Percentiles rank a stretch among this genome's conserved stretches.
Evolutionary conservation across 2,797 vertebrate species (phyloP).

Genomic region (Zenarchopterus dispar): DNA sequence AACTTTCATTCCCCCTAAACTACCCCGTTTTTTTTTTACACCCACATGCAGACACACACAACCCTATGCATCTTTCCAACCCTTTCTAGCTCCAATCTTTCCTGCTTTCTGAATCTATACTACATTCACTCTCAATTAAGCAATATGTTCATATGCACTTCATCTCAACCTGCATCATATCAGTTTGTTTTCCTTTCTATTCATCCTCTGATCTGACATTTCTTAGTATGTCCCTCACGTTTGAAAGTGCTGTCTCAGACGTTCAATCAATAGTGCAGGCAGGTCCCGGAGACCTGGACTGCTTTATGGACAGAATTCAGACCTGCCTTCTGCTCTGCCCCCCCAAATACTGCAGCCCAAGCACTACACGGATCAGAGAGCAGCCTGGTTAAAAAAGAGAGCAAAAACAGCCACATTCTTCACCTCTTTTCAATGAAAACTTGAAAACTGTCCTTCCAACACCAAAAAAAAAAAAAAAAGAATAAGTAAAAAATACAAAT

Average conservation of each 20-base stretch:
- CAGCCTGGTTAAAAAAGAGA: conserved; percentile 46
- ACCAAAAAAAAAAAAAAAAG: not conserved
- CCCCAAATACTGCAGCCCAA: conserved; percentile 57
- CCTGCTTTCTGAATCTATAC: conserved; percentile 7
- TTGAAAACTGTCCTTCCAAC: conserved; percentile 1
- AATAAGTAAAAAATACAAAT: too few species aligned
- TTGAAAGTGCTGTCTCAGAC: conserved; percentile 57
- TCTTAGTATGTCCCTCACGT: conserved; percentile 70
- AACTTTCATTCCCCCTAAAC: conserved; percentile 29
- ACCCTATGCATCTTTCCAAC: not conserved
- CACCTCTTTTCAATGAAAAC: conserved; percentile 14
- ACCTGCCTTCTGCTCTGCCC: conserved; percentile 44
- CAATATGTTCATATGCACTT: conserved; percentile 18
- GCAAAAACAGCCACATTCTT: conserved; percentile 18
- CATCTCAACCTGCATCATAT: conserved; percentile 17
- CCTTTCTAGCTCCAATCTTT: not conserved
- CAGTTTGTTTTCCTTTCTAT: conserved; percentile 22
- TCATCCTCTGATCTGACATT: conserved; percentile 24
- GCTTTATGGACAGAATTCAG: conserved; percentile 70
- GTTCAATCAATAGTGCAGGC: conserved; percentile 71
- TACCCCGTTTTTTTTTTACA: conserved; percentile 21
- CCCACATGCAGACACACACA: conserved; percentile 3
- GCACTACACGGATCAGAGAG: conserved; percentile 62
- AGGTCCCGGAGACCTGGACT: conserved; percentile 56
- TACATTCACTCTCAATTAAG: conserved; percentile 16